Evolutionary conservation across 1,140 invertebrate species (phyloP).

Genomic region (Adoxophyes honmai): DNA sequence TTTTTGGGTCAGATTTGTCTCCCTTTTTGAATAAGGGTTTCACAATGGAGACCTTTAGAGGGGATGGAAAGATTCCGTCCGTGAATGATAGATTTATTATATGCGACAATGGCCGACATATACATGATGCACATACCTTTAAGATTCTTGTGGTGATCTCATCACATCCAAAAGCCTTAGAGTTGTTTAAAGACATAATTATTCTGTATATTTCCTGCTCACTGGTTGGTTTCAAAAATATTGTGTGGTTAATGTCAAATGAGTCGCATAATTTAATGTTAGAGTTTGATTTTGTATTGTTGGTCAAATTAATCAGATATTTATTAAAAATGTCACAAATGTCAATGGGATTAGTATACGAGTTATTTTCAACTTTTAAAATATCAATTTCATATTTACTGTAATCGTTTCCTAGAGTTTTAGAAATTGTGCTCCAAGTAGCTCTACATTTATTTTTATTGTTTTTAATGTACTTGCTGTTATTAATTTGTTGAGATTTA

Average conservation of each 20-base stretch:
- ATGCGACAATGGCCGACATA: no score
- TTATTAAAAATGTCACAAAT: constrained; percentile 12
- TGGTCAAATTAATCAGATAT: constrained; percentile 6
- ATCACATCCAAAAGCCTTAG: not conserved
- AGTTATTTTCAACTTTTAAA: constrained; percentile 2
- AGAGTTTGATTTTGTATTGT: not conserved
- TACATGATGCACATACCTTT: not conserved
- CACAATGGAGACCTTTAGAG: no score
- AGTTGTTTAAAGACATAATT: no score
- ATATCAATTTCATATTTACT: not conserved
- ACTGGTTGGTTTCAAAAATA: no score
- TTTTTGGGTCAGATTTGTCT: no score
- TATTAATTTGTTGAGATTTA: constrained; percentile 6
- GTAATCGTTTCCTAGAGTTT: not conserved
- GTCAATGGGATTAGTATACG: constrained; percentile 1
- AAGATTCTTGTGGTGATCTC: not conserved
- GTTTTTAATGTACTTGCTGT: not conserved
- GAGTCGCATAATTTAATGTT: not conserved
- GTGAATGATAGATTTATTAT: not conserved
- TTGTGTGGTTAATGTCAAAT: not conserved
- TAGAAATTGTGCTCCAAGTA: constrained; percentile 3
- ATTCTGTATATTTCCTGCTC: no score
- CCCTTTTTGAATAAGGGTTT: no score
- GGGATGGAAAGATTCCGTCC: not conserved
- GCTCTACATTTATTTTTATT: constrained; percentile 16